Percentiles rank a stretch among this genome's conserved stretches.
Evolutionary conservation across 2,888 invertebrate species (phyloP).

Genomic region (Lymantria monacha): DNA sequence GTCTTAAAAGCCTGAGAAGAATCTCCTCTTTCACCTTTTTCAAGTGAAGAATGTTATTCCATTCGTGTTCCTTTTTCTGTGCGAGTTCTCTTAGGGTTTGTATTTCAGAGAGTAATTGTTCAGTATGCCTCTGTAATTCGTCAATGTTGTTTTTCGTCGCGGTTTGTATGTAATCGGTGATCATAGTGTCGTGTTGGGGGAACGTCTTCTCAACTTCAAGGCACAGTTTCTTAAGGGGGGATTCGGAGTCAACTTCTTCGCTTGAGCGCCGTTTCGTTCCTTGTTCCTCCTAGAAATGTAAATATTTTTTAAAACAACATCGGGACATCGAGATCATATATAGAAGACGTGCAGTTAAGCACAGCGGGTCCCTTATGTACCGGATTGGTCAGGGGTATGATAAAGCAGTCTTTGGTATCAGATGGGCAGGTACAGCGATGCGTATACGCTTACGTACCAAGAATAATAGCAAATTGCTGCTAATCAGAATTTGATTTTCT

Average conservation of each 20-base stretch:
- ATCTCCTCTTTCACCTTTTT: conserved; percentile 94
- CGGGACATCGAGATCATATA: background rate
- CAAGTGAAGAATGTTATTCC: conserved; percentile 91
- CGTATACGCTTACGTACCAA: too few species aligned
- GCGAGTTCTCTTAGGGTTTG: conserved; percentile 88
- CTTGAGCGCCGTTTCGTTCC: conserved; percentile 62
- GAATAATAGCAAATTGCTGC: too few species aligned
- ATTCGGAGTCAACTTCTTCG: conserved; percentile 70
- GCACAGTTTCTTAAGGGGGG: conserved; percentile 74
- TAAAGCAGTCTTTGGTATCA: too few species aligned
- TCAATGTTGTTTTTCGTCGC: conserved; percentile 83
- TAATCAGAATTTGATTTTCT: too few species aligned
- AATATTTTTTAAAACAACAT: background rate
- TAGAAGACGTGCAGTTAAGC: too few species aligned
- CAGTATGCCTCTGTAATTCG: conserved; percentile 84
- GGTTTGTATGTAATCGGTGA: conserved; percentile 84
- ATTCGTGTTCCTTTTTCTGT: conserved; percentile 91
- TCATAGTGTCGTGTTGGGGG: conserved; percentile 82
- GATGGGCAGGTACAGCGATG: too few species aligned
- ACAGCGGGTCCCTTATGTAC: too few species aligned
- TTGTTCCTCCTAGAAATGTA: conserved; percentile 61
- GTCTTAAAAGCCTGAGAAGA: conserved; percentile 86
- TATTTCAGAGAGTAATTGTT: conserved; percentile 85
- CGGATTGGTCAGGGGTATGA: too few species aligned
- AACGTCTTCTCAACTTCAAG: conserved; percentile 78